Conservation (phyloP, 1,140 invertebrate species). For the Drosophila ambigua region DNA sequence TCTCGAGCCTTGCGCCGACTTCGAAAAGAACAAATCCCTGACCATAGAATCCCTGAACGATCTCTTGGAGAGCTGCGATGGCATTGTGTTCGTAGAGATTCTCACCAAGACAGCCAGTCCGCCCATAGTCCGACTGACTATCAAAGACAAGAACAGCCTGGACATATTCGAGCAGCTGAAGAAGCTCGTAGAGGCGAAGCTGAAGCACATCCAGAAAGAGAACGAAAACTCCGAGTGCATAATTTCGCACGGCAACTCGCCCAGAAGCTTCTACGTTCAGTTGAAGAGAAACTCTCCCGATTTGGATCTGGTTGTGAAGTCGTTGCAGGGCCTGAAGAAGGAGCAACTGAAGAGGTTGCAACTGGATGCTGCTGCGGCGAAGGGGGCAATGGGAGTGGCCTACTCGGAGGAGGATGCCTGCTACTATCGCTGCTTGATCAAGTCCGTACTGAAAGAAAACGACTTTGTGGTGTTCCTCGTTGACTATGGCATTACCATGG, state of each 20-base stretch:
- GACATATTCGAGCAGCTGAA: slow-evolving; percentile 66
- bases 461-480: slow-evolving; percentile 88
- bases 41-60: slow-evolving; percentile 53
- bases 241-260: slow-evolving; percentile 87
- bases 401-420: slow-evolving; percentile 88
- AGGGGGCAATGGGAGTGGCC: slow-evolving; percentile 85
- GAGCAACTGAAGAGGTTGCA: slow-evolving; percentile 44
- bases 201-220: slow-evolving; percentile 28
- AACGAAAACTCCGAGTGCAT: slow-evolving; percentile 59
- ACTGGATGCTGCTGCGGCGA: background rate
- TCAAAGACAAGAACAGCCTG: slow-evolving; percentile 46
- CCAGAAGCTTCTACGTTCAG: slow-evolving; percentile 89
- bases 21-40: slow-evolving; percentile 43
- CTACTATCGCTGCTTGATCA: slow-evolving; percentile 88
- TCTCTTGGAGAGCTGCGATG: slow-evolving; percentile 74
- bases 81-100: slow-evolving; percentile 70
- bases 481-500: slow-evolving; percentile 89
- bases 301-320: slow-evolving; percentile 86
- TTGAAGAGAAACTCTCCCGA: slow-evolving; percentile 86
- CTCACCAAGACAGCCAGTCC: slow-evolving; percentile 49
- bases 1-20: slow-evolving; percentile 79
- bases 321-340: slow-evolving; percentile 71
- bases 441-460: slow-evolving; percentile 85
- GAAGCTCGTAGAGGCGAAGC: slow-evolving; percentile 46
- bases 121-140: slow-evolving; percentile 46